Evolutionary conservation across 2,888 invertebrate species (phyloP), one percentile per base, ranked within the genome.

Genomic region (Eudasyphora cyanicolor): DNA sequence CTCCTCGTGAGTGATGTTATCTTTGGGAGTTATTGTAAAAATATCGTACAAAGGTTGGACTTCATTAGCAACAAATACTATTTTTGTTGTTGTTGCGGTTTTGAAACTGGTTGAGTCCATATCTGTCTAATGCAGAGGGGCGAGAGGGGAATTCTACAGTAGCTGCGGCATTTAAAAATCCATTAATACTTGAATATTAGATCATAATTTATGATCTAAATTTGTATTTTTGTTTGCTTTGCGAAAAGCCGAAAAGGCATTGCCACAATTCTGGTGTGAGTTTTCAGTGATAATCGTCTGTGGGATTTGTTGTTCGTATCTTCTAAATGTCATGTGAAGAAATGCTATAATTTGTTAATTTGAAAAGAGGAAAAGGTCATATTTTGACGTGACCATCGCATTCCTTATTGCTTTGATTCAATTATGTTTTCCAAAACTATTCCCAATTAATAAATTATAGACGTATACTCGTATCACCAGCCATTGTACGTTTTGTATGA

Each of bases 91-190:
- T 6, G n/a, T 35, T 54, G 10, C 35, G 14, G n/a, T 24, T 60
- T 51, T 51, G 51, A 2, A 21, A 51, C 21, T 5, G 10, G 8
- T 51, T 64, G 0, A 7, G 24, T 17, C 19, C 51, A n/a, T 45
- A n/a, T 51, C 7, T 19, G 24, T 19, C 45, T 45, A n/a, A 24
- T 24, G 7, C 21, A 10, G 4, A 10, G 38, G 42, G 0, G 14
- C 24, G 17, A 32, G 8, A 67, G 19, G 60, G n/a, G 17, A 29
- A 42, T 27, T 54, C 1, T n/a, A 17, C 79, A 32, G 45, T 60
- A 75, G 79, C 57, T 8, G 32, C 49, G 49, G 19, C 17, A 62
- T 49, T 74, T 73, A 71, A 73, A 64, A 54, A 38, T 1, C 38
- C 51, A 64, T 51, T 74, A 54, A 42, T 29, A 29, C 14, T 19